Base-by-base conservation (phyloP, 2,113 vertebrate genomes). In the Rynchops niger region DNA sequence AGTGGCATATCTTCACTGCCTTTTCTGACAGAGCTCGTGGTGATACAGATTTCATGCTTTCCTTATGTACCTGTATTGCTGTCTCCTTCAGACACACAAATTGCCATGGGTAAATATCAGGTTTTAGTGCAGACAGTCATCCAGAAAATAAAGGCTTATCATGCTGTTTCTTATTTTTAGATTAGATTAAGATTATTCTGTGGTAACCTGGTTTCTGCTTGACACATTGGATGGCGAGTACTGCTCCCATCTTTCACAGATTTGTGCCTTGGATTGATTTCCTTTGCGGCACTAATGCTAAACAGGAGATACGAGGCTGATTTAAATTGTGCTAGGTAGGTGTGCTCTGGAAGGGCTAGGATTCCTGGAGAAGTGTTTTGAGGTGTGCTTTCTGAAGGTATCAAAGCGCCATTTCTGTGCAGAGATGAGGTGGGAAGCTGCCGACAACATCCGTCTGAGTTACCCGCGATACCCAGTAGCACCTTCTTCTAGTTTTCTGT, bases 1-100 rank as follows among this genome's bases (percentile, higher is more conserved):
- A 9, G 97, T 93, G 88, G 92, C 85, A 59, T 69, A 65, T 94
- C 83, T 93, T 86, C 85, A 91, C 82, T 96, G 67, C 70, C 63
- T 94, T 82, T 66, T 45, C 74, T 81, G 89, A 52, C 42, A 59
- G 79, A 20, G 71, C 86, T 96, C 59, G 8, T 76, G 82, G 95
- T 42, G 43, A 67, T 63, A 56, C 89, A 29, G 59, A 49, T 89
- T 82, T 71, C 32, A 5, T 40, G 49, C 81, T 76, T 32, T 69
- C 73, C 40, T 69, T 55, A n/a, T 32, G 3, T n/a, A 67, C 73
- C 81, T 62, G 70, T 43, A 6, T 38, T 92, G 6, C 4, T 76
- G 58, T 82, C 74, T 87, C 70, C 66, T 80, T 94, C 84, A 82
- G 78, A 95, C 69, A 42, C 66, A 26, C 34, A 86, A 73, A 79